Percentiles rank a stretch among this genome's conserved stretches.
Conservation (phyloP, 2,888 invertebrate species). For the Agrotis segetum region DNA sequence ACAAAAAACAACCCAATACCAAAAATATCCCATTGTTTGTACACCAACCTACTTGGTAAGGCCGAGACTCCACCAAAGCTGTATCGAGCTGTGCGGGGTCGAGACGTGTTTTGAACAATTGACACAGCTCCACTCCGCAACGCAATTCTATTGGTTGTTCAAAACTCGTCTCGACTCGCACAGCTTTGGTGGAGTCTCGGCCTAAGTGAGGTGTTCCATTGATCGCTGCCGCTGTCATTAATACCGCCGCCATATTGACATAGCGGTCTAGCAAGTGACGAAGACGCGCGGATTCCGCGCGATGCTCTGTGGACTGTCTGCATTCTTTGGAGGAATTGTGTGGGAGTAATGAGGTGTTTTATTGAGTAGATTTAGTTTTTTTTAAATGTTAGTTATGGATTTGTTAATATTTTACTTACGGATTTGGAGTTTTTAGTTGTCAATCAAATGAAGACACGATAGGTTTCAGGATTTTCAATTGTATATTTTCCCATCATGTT, state of each 20-base stretch:
- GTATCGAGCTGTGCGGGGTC: no score
- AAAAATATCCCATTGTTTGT: conserved; percentile 29
- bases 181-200: no score
- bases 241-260: conserved; percentile 26
- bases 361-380: not conserved
- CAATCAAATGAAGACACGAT: no score
- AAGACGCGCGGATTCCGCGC: conserved; percentile 32
- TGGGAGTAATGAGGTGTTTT: conserved; percentile 14
- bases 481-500: no score
- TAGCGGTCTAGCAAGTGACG: conserved; percentile 14
- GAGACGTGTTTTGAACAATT: no score
- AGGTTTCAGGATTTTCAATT: no score
- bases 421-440: not conserved
- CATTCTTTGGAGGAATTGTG: conserved; percentile 37
- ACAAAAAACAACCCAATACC: not conserved
- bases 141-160: no score
- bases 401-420: not conserved
- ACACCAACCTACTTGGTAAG: not conserved
- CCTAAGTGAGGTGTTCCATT: conserved; percentile 6
- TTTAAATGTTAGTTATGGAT: not conserved
- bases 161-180: no score
- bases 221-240: conserved; percentile 42
- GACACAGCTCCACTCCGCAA: no score
- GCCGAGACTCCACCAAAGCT: no score
- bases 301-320: not conserved